phyloP scores from a whole-genome alignment of 2,888 invertebrate genomes.

The Rhabditoides inermis region DNA sequence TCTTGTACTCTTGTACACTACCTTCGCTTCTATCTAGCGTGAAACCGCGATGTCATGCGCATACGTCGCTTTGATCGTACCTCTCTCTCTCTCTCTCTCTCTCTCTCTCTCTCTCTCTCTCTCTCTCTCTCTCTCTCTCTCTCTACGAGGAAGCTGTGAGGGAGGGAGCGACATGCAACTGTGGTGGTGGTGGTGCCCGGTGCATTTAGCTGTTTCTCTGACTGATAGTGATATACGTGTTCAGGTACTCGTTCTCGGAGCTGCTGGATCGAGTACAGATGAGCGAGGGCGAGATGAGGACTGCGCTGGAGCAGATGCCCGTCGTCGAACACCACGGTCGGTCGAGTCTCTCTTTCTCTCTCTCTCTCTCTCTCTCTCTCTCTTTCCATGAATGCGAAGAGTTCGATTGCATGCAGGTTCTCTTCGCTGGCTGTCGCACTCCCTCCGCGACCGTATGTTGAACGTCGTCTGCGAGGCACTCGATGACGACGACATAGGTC shows the following conservation, averaged over 20 bases:
- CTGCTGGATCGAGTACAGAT: slow-evolving; percentile 8
- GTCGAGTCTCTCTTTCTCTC: background rate
- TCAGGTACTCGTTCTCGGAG: slow-evolving; percentile 4
- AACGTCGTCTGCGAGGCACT: background rate
- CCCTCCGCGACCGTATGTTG: slow-evolving; percentile 4
- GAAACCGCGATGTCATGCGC: no score
- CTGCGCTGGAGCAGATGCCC: slow-evolving; percentile 5
- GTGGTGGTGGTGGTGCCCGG: no score
- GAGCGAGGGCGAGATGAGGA: slow-evolving; percentile 8
- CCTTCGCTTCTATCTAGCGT: no score
- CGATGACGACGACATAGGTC: slow-evolving; percentile 3
- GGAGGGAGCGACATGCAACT: no score
- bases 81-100: no score
- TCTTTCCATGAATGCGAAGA: no score
- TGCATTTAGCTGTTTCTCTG: background rate
- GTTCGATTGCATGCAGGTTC: no score
- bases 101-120: no score
- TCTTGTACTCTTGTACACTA: no score
- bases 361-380: background rate
- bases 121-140: no score
- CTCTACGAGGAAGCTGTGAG: no score
- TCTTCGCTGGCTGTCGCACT: slow-evolving; percentile 9
- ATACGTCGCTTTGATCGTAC: no score
- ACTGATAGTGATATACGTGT: background rate
- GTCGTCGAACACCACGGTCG: slow-evolving; percentile 11